A percentile compares a stretch with the other conserved stretches of the same genome.
Conservation (phyloP, 2,797 vertebrate genomes). For the Lemur catta region DNA sequence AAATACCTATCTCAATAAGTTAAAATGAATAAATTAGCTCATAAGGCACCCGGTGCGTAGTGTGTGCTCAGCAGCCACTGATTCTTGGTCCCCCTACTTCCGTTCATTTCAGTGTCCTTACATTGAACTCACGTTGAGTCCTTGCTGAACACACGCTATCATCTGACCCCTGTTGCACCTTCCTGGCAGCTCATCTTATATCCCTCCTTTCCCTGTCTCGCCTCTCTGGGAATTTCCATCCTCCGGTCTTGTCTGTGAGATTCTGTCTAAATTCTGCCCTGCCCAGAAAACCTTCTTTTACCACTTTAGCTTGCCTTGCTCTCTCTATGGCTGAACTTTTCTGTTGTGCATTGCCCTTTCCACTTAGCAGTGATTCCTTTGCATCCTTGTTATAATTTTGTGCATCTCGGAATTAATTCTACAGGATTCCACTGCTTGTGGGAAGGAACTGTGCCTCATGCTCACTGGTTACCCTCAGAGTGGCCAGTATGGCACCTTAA, state of each 20-base stretch:
- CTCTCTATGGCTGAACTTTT: not conserved
- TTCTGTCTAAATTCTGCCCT: not conserved
- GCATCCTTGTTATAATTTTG: not conserved
- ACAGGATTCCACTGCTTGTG: not conserved
- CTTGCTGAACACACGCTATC: not conserved
- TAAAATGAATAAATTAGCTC: not conserved
- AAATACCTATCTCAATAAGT: not conserved
- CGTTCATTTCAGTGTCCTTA: not conserved
- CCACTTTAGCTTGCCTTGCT: not conserved
- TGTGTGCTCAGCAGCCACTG: not conserved
- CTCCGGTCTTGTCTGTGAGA: not conserved
- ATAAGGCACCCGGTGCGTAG: not conserved
- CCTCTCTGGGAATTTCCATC: not conserved
- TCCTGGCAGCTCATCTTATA: not conserved
- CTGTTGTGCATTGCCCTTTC: not conserved
- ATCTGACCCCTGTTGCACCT: fast-evolving
- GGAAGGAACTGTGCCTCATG: fast-evolving
- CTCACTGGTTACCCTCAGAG: not conserved
- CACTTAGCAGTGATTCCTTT: not conserved
- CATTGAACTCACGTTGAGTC: fast-evolving
- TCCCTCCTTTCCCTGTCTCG: not conserved
- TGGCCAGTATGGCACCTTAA: not conserved
- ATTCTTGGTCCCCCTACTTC: too few relatives aligned
- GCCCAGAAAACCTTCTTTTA: not conserved
- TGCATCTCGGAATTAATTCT: not conserved